A percentile compares a stretch with the other conserved stretches of the same genome.
phyloP scores from a whole-genome alignment of 1,140 invertebrate species.

The Galleria mellonella region DNA sequence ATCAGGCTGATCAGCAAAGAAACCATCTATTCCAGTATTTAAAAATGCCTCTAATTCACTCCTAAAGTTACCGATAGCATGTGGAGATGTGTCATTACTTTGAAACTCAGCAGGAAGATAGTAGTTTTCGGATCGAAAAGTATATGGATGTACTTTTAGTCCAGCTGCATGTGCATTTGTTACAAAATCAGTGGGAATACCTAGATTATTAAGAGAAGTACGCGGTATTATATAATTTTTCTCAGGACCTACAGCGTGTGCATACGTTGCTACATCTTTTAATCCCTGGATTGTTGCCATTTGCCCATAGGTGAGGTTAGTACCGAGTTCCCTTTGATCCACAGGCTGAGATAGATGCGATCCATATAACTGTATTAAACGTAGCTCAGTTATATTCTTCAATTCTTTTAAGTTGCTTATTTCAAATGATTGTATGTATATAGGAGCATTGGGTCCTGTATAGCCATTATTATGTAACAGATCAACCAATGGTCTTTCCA shows the following conservation, averaged over 20 bases:
- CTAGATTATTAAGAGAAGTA: slow-evolving; percentile 33
- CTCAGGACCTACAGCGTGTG: slow-evolving; percentile 56
- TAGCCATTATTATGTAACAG: slow-evolving; percentile 51
- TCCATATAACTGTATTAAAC: slow-evolving; percentile 46
- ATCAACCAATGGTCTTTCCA: slow-evolving; percentile 49
- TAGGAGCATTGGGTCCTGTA: slow-evolving; percentile 25
- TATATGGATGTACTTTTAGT: slow-evolving; percentile 60
- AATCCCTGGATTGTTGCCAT: slow-evolving; percentile 57
- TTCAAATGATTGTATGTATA: slow-evolving; percentile 65
- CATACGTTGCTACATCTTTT: slow-evolving; percentile 50
- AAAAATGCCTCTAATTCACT: slow-evolving; percentile 47
- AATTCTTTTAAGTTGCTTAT: slow-evolving; percentile 56
- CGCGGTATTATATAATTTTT: slow-evolving; percentile 56
- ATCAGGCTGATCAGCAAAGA: slow-evolving; percentile 60
- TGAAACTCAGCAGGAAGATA: slow-evolving; percentile 52
- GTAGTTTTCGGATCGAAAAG: slow-evolving; percentile 54
- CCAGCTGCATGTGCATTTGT: slow-evolving; percentile 45
- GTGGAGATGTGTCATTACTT: slow-evolving; percentile 27
- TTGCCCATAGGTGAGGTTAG: slow-evolving; percentile 40
- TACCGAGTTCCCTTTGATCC: slow-evolving; percentile 41
- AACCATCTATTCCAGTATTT: slow-evolving; percentile 51
- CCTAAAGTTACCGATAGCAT: slow-evolving; percentile 39
- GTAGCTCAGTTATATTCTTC: slow-evolving; percentile 46
- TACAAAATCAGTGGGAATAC: slow-evolving; percentile 41
- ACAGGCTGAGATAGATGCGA: slow-evolving; percentile 30